Evolutionary conservation across 1,140 invertebrate genomes (phyloP), one percentile per base, ranked within the genome.

Genomic region (Drosophila ambigua): DNA sequence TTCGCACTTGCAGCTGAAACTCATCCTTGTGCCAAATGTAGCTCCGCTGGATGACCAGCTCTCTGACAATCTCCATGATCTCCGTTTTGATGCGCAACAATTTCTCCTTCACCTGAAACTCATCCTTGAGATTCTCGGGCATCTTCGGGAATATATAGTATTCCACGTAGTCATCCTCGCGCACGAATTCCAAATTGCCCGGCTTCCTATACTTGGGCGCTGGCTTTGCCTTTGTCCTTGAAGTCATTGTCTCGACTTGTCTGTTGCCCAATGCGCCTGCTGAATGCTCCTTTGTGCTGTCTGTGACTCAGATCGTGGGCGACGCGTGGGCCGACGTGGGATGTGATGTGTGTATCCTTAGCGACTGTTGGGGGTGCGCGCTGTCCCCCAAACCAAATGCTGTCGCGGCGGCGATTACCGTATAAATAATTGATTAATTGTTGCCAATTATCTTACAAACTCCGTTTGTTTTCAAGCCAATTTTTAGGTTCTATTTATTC

Each of bases 1-100:
- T 77, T 13, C 90, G 81, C 44, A 93, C 93, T 74, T 93, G 93
- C 63, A 96, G 92, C 57, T 92, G 92, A 69, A 96, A 93, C 48
- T 92, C 87, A 77, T 96, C 95, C 79, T 95, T 94, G 74, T 96
- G 95, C 95, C 95, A 96, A 49, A 96, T 93, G 73, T 94, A 94
- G 55, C 92, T 59, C 5, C 79, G 80, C 11, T 88, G 90, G 24
- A 92, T 58, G 2, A 93, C 87, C 48, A 92, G 88, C 44, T 85
- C 72, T 35, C 88, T 65, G 13, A 93, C 92, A 23, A 92, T 91
- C 39, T 89, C 76, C 72, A 93, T 93, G 20, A 93, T 90, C 62
- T 93, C 74, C 16, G 77, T 54, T 58, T 93, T 92, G 50, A 93
- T 53, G 28, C 89, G 61, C 6, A 92, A 77, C 79, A 93, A 91